Evolutionary conservation across 2,888 invertebrate species (phyloP).

Genomic region (Caenorhabditis sp.): DNA sequence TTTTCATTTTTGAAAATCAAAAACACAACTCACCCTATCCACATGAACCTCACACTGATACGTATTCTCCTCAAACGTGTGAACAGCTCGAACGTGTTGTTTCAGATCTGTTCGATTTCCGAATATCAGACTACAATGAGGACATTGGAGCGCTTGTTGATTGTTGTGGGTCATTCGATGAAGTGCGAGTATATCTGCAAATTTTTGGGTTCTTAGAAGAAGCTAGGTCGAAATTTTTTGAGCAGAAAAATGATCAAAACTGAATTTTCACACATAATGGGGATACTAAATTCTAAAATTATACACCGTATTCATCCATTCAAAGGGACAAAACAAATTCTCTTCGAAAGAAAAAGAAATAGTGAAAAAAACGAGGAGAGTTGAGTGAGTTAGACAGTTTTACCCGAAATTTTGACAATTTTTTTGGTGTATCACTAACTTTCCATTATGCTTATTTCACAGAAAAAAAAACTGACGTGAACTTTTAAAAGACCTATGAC

Average conservation of each 20-base stretch:
- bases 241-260: no score
- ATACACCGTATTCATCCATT: not conserved
- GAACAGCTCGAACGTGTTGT: conserved; percentile 25
- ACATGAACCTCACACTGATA: conserved; percentile 32
- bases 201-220: no score
- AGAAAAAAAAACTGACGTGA: conserved; percentile 27
- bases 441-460: no score
- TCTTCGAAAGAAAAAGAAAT: not conserved
- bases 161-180: conserved; percentile 43
- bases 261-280: no score
- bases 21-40: conserved; percentile 16
- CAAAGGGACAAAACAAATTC: no score
- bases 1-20: no score
- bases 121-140: conserved; percentile 34
- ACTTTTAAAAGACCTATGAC: conserved; percentile 49
- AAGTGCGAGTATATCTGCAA: conserved; percentile 36
- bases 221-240: no score
- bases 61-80: conserved; percentile 17
- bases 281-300: no score
- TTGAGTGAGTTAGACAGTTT: no score
- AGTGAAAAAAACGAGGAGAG: not conserved
- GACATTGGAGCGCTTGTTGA: conserved; percentile 35
- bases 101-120: conserved; percentile 30
- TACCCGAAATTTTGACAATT: conserved; percentile 1
- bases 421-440: no score